Evolutionary conservation across 2,113 vertebrate genomes (phyloP).

Genomic region (Sula dactylatra): DNA sequence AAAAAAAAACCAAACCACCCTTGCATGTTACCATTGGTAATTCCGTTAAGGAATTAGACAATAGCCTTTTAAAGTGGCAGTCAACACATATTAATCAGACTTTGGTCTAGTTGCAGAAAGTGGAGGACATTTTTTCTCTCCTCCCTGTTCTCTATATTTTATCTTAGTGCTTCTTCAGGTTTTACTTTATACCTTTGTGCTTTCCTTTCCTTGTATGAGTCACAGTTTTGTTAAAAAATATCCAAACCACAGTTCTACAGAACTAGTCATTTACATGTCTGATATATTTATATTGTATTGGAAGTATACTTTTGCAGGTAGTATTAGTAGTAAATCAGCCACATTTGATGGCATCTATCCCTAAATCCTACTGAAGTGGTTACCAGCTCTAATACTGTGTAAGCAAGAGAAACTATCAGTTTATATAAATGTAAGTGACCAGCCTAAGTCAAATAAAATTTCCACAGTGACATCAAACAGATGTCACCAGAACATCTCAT

Average conservation of each 20-base stretch:
- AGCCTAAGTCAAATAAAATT: neutral
- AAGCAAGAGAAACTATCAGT: neutral
- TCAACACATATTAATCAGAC: neutral
- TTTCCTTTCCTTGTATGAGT: neutral
- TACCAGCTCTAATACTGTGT: neutral
- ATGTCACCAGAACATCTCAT: neutral
- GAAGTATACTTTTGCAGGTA: neutral
- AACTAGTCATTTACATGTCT: neutral
- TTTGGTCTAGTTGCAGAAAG: neutral
- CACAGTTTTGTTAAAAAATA: neutral
- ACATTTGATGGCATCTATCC: neutral
- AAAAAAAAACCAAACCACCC: neutral
- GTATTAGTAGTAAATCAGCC: neutral
- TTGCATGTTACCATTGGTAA: neutral
- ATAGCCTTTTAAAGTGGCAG: neutral
- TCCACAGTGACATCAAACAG: constrained; percentile 13
- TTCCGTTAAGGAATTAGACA: neutral
- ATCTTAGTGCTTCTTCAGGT: neutral
- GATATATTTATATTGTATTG: neutral
- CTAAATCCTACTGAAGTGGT: neutral
- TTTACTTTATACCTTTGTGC: neutral
- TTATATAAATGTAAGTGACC: neutral
- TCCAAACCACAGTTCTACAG: neutral
- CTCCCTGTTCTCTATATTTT: neutral
- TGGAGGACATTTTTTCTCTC: neutral